Evolutionary conservation across 2,113 vertebrate genomes (phyloP).

Genomic region (Perca fluviatilis): DNA sequence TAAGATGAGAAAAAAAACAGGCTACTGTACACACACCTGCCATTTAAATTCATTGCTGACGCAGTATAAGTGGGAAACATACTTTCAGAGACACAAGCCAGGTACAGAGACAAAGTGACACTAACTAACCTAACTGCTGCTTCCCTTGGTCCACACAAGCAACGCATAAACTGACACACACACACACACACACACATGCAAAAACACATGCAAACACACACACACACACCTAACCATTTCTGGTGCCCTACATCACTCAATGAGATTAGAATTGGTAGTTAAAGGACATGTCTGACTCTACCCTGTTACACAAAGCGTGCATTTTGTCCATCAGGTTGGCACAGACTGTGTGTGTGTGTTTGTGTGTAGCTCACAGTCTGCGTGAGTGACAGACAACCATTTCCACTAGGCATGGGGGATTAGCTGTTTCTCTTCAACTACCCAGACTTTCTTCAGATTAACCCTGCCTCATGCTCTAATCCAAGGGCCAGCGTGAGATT

Average conservation of each 20-base stretch:
- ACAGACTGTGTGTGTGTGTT: constrained; percentile 10
- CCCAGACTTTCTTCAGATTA: constrained; percentile 73
- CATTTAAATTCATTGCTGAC: not conserved
- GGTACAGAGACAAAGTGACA: not conserved
- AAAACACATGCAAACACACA: no score
- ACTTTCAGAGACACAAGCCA: not conserved
- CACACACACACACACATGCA: no score
- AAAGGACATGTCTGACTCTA: no score
- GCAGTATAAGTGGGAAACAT: not conserved
- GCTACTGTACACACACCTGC: not conserved
- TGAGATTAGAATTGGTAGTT: constrained; percentile 24
- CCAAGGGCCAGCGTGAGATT: constrained; percentile 51
- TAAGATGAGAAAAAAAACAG: not conserved
- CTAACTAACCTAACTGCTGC: not conserved
- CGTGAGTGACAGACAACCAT: constrained; percentile 35
- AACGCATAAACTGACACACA: not conserved
- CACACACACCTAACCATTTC: no score
- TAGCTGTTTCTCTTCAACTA: constrained; percentile 58
- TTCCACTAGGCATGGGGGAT: constrained; percentile 40
- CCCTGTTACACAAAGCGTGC: not conserved
- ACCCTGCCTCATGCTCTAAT: constrained; percentile 67
- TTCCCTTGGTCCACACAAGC: no score
- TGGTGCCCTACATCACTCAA: not conserved
- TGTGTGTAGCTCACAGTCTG: not conserved
- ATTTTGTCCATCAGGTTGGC: constrained; percentile 21